A percentile compares a stretch with the other conserved stretches of the same genome.
These are phyloP conservation scores for Cirrhinus molitorella DNA, from an alignment of 2,797 vertebrate species.

Conservation along the genomic window DNA sequence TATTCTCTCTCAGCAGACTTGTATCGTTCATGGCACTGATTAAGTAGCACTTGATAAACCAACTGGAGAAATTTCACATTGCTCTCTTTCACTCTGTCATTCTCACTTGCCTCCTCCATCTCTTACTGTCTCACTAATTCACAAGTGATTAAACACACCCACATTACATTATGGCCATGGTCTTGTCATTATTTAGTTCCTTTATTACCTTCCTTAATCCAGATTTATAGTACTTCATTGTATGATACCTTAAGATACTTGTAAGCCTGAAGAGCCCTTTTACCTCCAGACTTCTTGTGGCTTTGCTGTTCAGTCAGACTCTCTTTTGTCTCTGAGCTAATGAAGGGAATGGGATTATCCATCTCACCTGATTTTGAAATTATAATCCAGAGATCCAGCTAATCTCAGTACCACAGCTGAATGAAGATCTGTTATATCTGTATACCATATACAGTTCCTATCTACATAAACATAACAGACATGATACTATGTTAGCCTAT, in stretches of 20 bases:
- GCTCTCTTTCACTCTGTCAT: constrained; percentile 25
- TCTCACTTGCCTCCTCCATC: background rate
- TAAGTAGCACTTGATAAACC: background rate
- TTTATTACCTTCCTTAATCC: constrained; percentile 21
- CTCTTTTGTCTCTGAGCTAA: background rate
- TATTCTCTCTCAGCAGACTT: background rate
- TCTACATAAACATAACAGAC: background rate
- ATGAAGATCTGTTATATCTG: background rate
- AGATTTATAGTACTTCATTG: constrained; percentile 20
- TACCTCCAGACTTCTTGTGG: background rate
- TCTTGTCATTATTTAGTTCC: constrained; percentile 25
- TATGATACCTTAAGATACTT: background rate
- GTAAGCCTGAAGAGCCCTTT: background rate
- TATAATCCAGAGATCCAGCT: background rate
- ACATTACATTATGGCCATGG: background rate
- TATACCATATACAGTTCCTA: background rate
- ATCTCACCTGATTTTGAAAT: background rate
- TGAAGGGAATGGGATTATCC: background rate
- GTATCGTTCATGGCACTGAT: background rate
- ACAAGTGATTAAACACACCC: constrained; percentile 2
- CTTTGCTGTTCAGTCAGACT: background rate
- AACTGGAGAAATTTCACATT: constrained; percentile 6
- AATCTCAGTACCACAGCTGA: background rate
- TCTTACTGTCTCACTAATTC: constrained; percentile 1
- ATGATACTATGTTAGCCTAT: background rate